Base-by-base conservation (phyloP, 2,797 vertebrate species). In the Sebastolobus altivelis region DNA sequence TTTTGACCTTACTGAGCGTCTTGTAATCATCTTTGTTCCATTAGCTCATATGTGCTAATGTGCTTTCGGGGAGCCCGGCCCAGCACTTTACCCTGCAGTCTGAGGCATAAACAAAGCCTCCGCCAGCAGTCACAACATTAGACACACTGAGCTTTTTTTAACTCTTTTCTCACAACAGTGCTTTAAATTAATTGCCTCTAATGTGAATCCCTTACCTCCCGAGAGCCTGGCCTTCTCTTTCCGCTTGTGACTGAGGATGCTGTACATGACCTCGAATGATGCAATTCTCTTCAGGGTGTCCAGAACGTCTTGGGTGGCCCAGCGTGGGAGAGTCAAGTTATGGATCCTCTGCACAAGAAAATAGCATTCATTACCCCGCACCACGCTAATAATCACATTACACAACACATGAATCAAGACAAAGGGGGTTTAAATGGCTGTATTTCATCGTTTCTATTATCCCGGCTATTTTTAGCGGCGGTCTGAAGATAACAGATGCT, bases 171-270 rank as follows among this genome's bases (percentile, higher is more conserved):
- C 67, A 52, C 18, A 75, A 65, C 16, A 54, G 11, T 54, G 54
- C 67, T 81, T 76, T 62, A 75, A 82, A 85, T 80, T 20, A 88
- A 87, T 77, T 56, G 40, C 43, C 33, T 84, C 71, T 75, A 58
- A 77, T 75, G 52, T 72, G 78, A 83, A 54, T 75, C 66, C 46
- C 93, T 96, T 93, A 98, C 97, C 97, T 92, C 97, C 97, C 7
- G 97, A 96, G 65, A 98, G 95, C 83, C 96, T 93, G 75, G 96
- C 96, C 89, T 98, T 98, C 88, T 97, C 97, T 90, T 95, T 94
- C 16, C 94, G 93, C 88, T 96, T 97, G 87, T 97, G 93, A 89
- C 96, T 90, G 76, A 96, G 94, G 89, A 96, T 96, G 72, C 96
- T 82, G 6, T 95, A 95, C 18, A 94, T 87, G 79, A 97, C 89